Evolutionary conservation across 2,113 vertebrate genomes (phyloP).

Genomic region (Mesitornis unicolor): DNA sequence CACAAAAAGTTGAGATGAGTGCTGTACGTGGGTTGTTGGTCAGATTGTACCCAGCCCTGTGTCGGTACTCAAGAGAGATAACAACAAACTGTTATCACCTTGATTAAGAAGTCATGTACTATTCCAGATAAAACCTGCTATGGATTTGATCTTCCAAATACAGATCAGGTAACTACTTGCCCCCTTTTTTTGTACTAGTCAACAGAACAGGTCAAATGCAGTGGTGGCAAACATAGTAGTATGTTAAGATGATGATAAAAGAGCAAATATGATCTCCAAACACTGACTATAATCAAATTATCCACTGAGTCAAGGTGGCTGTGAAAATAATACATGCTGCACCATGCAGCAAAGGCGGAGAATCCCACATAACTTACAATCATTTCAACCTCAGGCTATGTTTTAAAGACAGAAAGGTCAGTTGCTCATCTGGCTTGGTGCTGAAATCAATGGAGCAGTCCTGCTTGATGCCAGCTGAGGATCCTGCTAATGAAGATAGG

Average conservation of each 20-base stretch:
- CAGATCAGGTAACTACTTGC: not conserved
- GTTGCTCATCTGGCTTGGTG: not conserved
- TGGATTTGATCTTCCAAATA: not conserved
- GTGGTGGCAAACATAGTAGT: not conserved
- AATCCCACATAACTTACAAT: not conserved
- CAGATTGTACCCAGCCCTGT: not conserved
- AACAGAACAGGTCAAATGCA: not conserved
- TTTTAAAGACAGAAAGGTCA: constrained; percentile 25
- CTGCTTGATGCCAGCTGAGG: not conserved
- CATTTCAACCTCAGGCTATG: not conserved
- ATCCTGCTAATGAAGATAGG: not conserved
- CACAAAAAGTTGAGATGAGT: not conserved
- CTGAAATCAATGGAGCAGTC: constrained; percentile 12
- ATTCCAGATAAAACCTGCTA: not conserved
- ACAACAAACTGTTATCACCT: not conserved
- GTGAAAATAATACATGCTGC: not conserved
- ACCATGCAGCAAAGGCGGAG: not conserved
- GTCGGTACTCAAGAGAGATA: not conserved
- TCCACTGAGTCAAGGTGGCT: not conserved
- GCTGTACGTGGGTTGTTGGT: not conserved
- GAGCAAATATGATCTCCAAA: not conserved
- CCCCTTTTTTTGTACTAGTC: not conserved
- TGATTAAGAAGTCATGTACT: not conserved
- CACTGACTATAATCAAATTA: not conserved
- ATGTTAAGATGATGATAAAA: not conserved